A percentile compares a stretch with the other conserved stretches of the same genome.
These are phyloP conservation scores for Steromphala cineraria DNA, from an alignment of 2,888 invertebrate genomes.

Conservation along the genomic window DNA sequence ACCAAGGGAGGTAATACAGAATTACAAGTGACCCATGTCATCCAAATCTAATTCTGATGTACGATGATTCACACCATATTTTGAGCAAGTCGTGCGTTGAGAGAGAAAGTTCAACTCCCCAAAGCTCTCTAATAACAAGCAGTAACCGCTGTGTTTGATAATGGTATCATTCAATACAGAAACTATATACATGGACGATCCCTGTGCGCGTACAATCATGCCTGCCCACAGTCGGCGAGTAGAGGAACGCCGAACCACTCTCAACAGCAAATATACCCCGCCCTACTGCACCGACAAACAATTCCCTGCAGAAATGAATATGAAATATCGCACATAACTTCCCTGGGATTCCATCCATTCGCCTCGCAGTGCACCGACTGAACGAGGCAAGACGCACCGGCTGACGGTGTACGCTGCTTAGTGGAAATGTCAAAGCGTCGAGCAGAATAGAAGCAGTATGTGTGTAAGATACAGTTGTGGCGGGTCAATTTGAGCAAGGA, in stretches of 20 bases:
- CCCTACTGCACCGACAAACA: not conserved
- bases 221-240: not conserved
- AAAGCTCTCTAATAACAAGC: not conserved
- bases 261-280: slow-evolving; percentile 7
- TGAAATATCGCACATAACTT: slow-evolving; percentile 1
- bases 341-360: not conserved
- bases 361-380: not conserved
- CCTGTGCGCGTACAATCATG: not conserved
- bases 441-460: slow-evolving; percentile 3
- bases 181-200: not conserved
- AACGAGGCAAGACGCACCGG: not conserved
- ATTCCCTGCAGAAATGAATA: slow-evolving; percentile 2
- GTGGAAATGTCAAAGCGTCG: slow-evolving; percentile 6
- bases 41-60: too few relatives aligned
- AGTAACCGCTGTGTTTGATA: not conserved
- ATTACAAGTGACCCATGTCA: too few relatives aligned
- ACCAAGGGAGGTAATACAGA: too few relatives aligned
- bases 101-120: not conserved
- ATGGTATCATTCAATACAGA: slow-evolving; percentile 7
- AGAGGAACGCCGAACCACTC: not conserved
- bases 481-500: slow-evolving; percentile 12
- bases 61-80: too few relatives aligned
- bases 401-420: not conserved
- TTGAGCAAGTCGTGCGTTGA: not conserved
- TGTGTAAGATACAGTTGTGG: slow-evolving; percentile 17